A percentile compares a stretch with the other conserved stretches of the same genome.
Conservation (phyloP, 2,888 invertebrate genomes). For the Odontothrips loti region DNA sequence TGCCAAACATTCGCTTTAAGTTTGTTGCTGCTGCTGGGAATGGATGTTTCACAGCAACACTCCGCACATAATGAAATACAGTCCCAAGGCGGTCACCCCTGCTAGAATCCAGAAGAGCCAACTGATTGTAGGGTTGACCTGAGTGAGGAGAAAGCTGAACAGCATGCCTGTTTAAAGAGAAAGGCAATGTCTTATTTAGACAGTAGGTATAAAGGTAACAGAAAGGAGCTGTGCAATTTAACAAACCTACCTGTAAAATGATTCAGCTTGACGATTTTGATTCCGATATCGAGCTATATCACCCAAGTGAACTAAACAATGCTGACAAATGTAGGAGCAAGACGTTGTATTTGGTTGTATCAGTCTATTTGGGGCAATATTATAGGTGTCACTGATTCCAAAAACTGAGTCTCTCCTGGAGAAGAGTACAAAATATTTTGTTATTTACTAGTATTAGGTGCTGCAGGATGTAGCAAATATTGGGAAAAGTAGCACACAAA, state of each 20-base stretch:
- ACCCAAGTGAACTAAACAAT: constrained; percentile 83
- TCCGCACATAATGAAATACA: constrained; percentile 80
- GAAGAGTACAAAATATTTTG: constrained; percentile 28
- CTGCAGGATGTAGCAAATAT: background rate
- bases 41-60: constrained; percentile 76
- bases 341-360: constrained; percentile 61
- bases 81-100: constrained; percentile 75
- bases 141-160: constrained; percentile 67
- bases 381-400: constrained; percentile 44
- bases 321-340: constrained; percentile 80
- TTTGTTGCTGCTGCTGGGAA: constrained; percentile 81
- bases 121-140: constrained; percentile 87
- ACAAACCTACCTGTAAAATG: constrained; percentile 64
- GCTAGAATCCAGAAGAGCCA: constrained; percentile 75
- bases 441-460: background rate
- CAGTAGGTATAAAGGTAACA: constrained; percentile 20
- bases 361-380: constrained; percentile 43
- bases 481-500: constrained; percentile 39
- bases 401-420: constrained; percentile 49
- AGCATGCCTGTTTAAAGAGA: constrained; percentile 57
- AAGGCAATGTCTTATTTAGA: constrained; percentile 28
- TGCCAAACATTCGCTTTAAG: constrained; percentile 65
- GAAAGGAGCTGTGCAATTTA: background rate
- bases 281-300: constrained; percentile 81
- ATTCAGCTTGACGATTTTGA: constrained; percentile 74